Evolutionary conservation across 2,797 vertebrate genomes (phyloP).

Genomic region (Orestias chungarensis): DNA sequence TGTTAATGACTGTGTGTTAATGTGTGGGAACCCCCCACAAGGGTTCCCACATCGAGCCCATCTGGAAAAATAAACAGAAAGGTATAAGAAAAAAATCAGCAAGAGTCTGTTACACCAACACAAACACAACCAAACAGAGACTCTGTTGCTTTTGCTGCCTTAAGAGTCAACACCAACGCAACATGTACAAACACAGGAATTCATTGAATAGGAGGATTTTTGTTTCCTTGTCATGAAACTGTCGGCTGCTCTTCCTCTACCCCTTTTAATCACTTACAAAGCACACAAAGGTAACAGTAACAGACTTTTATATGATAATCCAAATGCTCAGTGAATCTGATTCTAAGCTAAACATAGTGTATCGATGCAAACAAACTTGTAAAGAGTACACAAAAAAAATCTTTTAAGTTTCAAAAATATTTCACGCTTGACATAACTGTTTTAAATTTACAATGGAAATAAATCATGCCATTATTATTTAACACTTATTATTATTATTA

Average conservation of each 20-base stretch:
- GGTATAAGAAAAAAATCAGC: slow-evolving; percentile 12
- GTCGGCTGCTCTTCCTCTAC: background rate
- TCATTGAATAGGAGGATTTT: background rate
- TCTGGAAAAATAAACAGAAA: slow-evolving; percentile 60
- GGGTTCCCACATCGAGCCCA: slow-evolving; percentile 44
- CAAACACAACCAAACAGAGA: slow-evolving; percentile 31
- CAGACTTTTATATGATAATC: background rate
- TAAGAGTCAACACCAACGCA: slow-evolving; percentile 38
- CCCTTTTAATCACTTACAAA: background rate
- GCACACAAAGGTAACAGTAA: background rate
- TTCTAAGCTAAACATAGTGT: background rate
- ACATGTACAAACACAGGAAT: slow-evolving; percentile 30
- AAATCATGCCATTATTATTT: no score
- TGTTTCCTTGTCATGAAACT: background rate
- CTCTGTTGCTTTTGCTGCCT: slow-evolving; percentile 12
- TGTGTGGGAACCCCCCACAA: slow-evolving; percentile 27
- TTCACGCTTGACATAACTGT: no score
- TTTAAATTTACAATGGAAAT: no score
- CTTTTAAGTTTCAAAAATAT: no score
- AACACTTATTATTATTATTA: no score
- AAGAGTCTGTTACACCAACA: slow-evolving; percentile 42
- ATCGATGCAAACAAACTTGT: background rate
- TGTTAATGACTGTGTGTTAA: slow-evolving; percentile 32
- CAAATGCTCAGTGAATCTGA: background rate
- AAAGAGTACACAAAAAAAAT: background rate